Conservation (phyloP, 2,888 invertebrate species). For the Diaprepes abbreviatus region DNA sequence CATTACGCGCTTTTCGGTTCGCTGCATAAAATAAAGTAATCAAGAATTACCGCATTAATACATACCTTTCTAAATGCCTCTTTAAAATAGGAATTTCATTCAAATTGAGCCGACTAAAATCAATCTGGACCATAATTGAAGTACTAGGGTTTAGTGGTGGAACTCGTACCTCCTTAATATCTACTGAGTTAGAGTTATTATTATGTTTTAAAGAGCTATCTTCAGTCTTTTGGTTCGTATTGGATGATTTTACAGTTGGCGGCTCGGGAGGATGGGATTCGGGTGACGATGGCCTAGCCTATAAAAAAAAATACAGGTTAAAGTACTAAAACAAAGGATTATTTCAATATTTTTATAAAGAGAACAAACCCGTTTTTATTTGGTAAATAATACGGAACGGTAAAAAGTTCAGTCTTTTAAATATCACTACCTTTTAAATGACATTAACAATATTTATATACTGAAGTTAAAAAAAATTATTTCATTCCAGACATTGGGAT, state of each 20-base stretch:
- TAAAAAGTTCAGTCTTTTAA: too few relatives aligned
- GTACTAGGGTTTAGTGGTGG: slow-evolving; percentile 32
- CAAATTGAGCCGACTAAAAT: slow-evolving; percentile 67
- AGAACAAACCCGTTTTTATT: too few relatives aligned
- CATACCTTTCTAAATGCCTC: slow-evolving; percentile 51
- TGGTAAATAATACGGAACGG: too few relatives aligned
- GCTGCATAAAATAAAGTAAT: too few relatives aligned
- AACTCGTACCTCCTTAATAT: slow-evolving; percentile 36
- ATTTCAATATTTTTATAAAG: too few relatives aligned
- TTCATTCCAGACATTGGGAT: too few relatives aligned
- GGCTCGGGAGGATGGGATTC: slow-evolving; percentile 50
- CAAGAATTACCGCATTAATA: too few relatives aligned
- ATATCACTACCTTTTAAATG: too few relatives aligned
- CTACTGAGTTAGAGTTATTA: slow-evolving; percentile 22
- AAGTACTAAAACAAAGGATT: too few relatives aligned
- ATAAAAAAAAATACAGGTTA: slow-evolving; percentile 1
- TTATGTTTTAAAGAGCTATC: slow-evolving; percentile 14
- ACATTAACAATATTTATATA: too few relatives aligned
- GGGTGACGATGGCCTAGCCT: slow-evolving; percentile 32
- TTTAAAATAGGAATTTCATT: slow-evolving; percentile 56
- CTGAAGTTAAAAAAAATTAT: too few relatives aligned
- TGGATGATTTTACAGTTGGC: slow-evolving; percentile 34
- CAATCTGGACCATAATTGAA: slow-evolving; percentile 51
- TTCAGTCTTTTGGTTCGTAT: slow-evolving; percentile 64
- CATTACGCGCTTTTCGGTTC: too few relatives aligned